Evolutionary conservation across 2,888 invertebrate genomes (phyloP), one percentile per base, ranked within the genome.

Genomic region (Archaeoteleia sp.): DNA sequence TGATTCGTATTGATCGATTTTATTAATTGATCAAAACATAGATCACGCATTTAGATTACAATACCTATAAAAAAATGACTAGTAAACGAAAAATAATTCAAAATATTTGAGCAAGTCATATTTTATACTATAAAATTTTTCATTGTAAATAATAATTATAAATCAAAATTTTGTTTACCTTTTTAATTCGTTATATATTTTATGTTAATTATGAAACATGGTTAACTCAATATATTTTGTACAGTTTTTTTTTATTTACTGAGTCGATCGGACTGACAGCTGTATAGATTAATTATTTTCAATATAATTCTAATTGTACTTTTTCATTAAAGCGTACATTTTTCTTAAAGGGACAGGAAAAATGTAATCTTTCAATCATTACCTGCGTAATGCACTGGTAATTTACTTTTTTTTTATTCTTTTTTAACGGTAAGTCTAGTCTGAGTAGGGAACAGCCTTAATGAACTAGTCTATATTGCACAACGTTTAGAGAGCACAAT

Each of bases 401-500:
- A 9, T 37, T 13, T 13, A 8, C 15, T 6, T 15, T 46, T 46
- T 29, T 25, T 29, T 23, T 42, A 9, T 40, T 27, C 15, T 40
- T 40, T 42, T 63, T 25, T 37, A 40, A 14, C 13, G 35, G 29
- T 49, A 46, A 12, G 12, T 65, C 46, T 65, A 65, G 65, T 53
- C 58, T 48, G 30, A 39, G 34, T 43, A 54, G 43, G 60, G 49
- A 67, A 60, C 60, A 60, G 54, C 54, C 66, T 60, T 55, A 60
- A 58, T n/a, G 8, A 54, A 53, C 54, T 55, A 60, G 54, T 55
- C 54, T 43, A 37, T 14, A 32, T 10, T 34, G 40, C 43, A 57
- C 43, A 6, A 29, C 23, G 35, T 46, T 57, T 46, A 12, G 20
- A 46, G 14, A 37, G 35, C 34, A 45, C 17, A 14, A 25, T 5